Percentiles rank a stretch among this genome's conserved stretches.
phyloP scores from a whole-genome alignment of 2,888 invertebrate genomes.

The Eustalomyia histrio region DNA sequence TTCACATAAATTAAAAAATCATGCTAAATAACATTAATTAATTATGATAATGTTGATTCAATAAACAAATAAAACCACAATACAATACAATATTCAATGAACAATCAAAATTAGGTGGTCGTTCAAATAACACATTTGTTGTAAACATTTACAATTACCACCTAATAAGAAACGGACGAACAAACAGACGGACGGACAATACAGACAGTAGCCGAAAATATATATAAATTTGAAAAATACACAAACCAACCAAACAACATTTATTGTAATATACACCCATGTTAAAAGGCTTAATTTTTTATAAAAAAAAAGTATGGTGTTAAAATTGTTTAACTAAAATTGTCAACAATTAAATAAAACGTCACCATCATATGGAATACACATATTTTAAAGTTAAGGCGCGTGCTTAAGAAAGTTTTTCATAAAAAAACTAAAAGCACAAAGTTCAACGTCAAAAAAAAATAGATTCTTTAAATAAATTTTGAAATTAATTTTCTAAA shows the following conservation, averaged over 20 bases:
- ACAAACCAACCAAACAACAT: neutral
- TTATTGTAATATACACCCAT: neutral
- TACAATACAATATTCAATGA: neutral
- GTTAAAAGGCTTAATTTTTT: neutral
- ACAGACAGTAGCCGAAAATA: neutral
- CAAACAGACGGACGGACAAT: neutral
- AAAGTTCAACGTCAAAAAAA: neutral
- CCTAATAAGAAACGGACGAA: neutral
- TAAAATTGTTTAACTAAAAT: constrained; percentile 24
- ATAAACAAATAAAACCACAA: neutral
- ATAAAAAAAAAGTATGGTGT: neutral
- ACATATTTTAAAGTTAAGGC: constrained; percentile 1
- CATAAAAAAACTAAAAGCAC: neutral
- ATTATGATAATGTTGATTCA: constrained; percentile 6
- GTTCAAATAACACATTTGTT: neutral
- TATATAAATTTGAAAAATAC: neutral
- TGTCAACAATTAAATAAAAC: constrained; percentile 42
- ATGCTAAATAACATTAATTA: constrained; percentile 12
- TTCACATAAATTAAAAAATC: neutral
- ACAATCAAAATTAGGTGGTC: neutral
- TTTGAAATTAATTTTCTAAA: neutral
- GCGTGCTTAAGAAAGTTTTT: constrained; percentile 20
- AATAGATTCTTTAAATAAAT: neutral
- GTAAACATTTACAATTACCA: neutral
- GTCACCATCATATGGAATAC: constrained; percentile 20